Percentiles rank a stretch among this genome's conserved stretches.
These are phyloP conservation scores for Staurois parvus DNA, from an alignment of 2,797 vertebrate genomes.

Conservation along the genomic window DNA sequence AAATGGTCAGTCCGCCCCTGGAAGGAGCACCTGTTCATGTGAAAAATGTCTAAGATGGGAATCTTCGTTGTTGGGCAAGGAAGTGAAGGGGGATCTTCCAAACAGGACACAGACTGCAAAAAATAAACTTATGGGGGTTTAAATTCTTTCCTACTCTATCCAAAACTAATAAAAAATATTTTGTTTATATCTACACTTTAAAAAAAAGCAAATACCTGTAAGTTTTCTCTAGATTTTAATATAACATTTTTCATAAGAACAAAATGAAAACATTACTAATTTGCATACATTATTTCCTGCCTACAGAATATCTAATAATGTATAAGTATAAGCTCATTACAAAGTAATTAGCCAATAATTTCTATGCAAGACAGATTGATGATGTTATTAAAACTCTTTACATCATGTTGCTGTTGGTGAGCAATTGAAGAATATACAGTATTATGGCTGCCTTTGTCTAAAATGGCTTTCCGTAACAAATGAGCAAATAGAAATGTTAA, in stretches of 20 bases:
- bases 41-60: too few relatives aligned
- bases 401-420: slow-evolving; percentile 37
- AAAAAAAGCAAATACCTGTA: too few relatives aligned
- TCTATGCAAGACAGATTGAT: slow-evolving; percentile 48
- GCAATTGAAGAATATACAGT: slow-evolving; percentile 32
- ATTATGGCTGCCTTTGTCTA: not conserved
- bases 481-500: slow-evolving; percentile 20
- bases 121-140: too few relatives aligned
- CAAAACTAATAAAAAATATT: too few relatives aligned
- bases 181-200: too few relatives aligned
- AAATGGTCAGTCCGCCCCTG: too few relatives aligned
- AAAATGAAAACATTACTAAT: slow-evolving; percentile 31
- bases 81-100: too few relatives aligned
- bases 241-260: not conserved
- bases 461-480: slow-evolving; percentile 16
- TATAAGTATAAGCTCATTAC: slow-evolving; percentile 41
- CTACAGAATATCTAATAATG: slow-evolving; percentile 38
- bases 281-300: slow-evolving; percentile 37
- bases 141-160: too few relatives aligned
- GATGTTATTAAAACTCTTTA: slow-evolving; percentile 25
- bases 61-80: too few relatives aligned
- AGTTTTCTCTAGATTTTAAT: too few relatives aligned
- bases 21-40: too few relatives aligned
- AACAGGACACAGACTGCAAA: too few relatives aligned
- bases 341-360: slow-evolving; percentile 51